A percentile compares a stretch with the other conserved stretches of the same genome.
Evolutionary conservation across 2,797 vertebrate species (phyloP).

Genomic region (Lateolabrax maculatus): DNA sequence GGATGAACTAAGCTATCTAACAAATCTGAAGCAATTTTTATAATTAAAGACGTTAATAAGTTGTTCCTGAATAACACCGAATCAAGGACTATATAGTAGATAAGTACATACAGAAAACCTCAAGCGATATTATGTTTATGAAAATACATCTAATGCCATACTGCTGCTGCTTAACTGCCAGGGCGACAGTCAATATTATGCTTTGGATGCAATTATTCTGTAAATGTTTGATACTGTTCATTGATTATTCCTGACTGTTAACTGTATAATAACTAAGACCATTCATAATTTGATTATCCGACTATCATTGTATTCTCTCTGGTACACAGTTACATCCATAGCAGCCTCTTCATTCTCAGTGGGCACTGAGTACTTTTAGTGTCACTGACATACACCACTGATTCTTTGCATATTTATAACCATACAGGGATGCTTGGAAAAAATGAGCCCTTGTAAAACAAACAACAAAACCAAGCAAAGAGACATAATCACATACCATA

Average conservation of each 20-base stretch:
- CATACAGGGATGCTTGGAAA: not conserved
- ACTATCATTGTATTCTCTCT: not conserved
- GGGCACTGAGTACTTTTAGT: not conserved
- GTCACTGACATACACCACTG: not conserved
- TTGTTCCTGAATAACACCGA: too few relatives aligned
- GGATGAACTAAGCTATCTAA: too few relatives aligned
- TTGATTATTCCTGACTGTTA: not conserved
- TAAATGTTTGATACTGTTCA: not conserved
- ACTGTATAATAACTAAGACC: not conserved
- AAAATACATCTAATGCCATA: not conserved
- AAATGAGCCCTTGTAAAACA: not conserved
- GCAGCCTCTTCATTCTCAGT: not conserved
- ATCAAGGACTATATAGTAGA: too few relatives aligned
- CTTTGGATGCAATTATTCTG: constrained; percentile 9
- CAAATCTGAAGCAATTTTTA: too few relatives aligned
- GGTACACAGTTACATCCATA: not conserved
- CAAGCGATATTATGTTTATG: not conserved
- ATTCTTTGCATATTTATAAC: constrained; percentile 5
- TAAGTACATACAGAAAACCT: too few relatives aligned
- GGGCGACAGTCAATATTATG: not conserved
- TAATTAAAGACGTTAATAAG: too few relatives aligned
- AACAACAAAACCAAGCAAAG: constrained; percentile 5
- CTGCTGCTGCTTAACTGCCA: not conserved
- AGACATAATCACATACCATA: not conserved
- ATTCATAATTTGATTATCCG: not conserved